Base-by-base conservation (phyloP, 2,888 invertebrate species). In the Rhopalosiphum nymphaeae region DNA sequence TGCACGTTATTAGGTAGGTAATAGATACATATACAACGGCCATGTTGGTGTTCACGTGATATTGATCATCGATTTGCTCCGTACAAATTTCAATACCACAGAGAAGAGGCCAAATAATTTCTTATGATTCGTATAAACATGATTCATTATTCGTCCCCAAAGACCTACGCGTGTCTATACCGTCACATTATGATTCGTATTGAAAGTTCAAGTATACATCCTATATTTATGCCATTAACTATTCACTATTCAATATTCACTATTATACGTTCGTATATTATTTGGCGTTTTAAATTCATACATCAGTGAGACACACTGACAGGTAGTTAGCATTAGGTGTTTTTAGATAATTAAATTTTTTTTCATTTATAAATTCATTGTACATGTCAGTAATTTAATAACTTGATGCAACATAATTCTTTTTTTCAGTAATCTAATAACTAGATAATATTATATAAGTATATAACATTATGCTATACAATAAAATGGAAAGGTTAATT, bases 391-490 rank as follows among this genome's bases (percentile, higher is more conserved):
- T 36, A 36, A 78, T 36, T 78, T 36, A 78, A 78, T 78, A 78
- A 78, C 36, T 78, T 78, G 36, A 78, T 78, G 78, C 36, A 78
- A 78, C 78, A 78, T 78, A 78, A 78, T 78, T 78, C 36, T 61
- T 36, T 78, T 78, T 78, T 78, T 78, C 36, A 36, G 78, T 78
- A 78, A 78, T 78, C 36, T 36, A 78, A 78, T 78, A 36, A 78
- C 78, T 78, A 78, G 78, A 78, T 67, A 67, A 78, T 78, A 78
- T 21, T 78, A 78, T 36, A 78, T 36, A 78, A 78, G 67, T 67
- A 4, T 16, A 67, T 78, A 78, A 78, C 7, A 78, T 36, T 7
- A 78, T 78, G 21, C 21, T 21, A 36, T 36, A 42, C 21, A 78
- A 78, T 78, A 78, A 78, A 36, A 78, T 9, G 7, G 78, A 78